Conservation (phyloP, 2,797 vertebrate species). For the Phoxinus dragarum region DNA sequence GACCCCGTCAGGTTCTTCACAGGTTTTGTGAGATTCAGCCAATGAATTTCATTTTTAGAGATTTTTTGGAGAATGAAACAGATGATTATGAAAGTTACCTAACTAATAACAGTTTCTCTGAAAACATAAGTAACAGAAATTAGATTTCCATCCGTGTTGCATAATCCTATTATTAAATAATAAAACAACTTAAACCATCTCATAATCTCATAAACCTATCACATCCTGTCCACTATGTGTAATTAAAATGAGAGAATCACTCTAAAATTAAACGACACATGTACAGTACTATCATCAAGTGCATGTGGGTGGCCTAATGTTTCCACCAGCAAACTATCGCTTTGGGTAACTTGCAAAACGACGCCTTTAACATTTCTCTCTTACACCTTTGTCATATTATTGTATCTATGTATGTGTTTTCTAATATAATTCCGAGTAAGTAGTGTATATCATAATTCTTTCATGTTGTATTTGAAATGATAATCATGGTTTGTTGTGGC, state of each 20-base stretch:
- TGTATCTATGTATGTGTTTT: background rate
- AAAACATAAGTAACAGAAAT: background rate
- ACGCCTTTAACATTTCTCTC: background rate
- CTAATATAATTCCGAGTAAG: background rate
- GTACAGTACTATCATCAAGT: background rate
- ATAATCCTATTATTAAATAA: conserved; percentile 39
- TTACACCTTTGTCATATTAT: background rate
- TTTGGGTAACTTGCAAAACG: background rate
- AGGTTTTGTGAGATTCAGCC: conserved; percentile 11
- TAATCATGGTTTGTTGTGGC: conserved; percentile 3
- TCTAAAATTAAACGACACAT: conserved; percentile 18
- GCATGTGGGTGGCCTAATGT: background rate
- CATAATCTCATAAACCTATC: conserved; percentile 37
- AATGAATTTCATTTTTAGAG: background rate
- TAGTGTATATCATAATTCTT: background rate
- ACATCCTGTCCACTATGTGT: conserved; percentile 29
- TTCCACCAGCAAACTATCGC: background rate
- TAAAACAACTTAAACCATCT: conserved; percentile 27
- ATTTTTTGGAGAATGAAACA: background rate
- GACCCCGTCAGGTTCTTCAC: background rate
- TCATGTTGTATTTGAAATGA: conserved; percentile 18
- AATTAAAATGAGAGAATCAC: conserved; percentile 11
- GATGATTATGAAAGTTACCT: background rate
- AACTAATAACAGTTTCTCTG: conserved; percentile 13
- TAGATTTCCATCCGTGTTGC: conserved; percentile 23